Percentiles rank a stretch among this genome's conserved stretches.
These are phyloP conservation scores for Aegithalos caudatus DNA, from an alignment of 2,113 vertebrate species.

Conservation along the genomic window DNA sequence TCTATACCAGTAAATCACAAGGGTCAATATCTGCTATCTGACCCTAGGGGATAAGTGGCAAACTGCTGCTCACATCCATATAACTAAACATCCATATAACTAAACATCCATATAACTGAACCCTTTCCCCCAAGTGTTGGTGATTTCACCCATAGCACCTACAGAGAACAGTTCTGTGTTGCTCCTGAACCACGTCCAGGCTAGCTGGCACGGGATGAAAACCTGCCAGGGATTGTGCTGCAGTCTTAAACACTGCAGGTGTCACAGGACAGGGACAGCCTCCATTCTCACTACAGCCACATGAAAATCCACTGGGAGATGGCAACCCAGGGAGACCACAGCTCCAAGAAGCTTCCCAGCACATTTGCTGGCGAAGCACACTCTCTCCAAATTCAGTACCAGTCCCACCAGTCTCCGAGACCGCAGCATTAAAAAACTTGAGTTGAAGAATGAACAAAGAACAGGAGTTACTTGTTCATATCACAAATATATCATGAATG, in stretches of 20 bases:
- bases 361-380: not conserved
- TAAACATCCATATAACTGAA: not conserved
- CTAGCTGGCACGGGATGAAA: not conserved
- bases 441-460: not conserved
- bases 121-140: rapidly evolving
- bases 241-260: not conserved
- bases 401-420: not conserved
- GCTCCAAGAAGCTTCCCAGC: not conserved
- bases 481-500: not conserved
- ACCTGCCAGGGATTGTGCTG: not conserved
- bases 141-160: not conserved
- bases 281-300: not conserved
- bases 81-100: not conserved
- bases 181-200: not conserved
- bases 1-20: not conserved
- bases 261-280: not conserved
- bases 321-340: not conserved
- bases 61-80: not conserved
- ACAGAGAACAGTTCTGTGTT: not conserved
- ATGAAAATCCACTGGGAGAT: not conserved
- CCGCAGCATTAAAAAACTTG: not conserved
- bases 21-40: not conserved
- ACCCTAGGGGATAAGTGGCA: not conserved
- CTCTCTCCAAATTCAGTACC: not conserved
- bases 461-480: not conserved